Base-by-base conservation (phyloP, 2,888 invertebrate species). In the Druceiella hillmani region DNA sequence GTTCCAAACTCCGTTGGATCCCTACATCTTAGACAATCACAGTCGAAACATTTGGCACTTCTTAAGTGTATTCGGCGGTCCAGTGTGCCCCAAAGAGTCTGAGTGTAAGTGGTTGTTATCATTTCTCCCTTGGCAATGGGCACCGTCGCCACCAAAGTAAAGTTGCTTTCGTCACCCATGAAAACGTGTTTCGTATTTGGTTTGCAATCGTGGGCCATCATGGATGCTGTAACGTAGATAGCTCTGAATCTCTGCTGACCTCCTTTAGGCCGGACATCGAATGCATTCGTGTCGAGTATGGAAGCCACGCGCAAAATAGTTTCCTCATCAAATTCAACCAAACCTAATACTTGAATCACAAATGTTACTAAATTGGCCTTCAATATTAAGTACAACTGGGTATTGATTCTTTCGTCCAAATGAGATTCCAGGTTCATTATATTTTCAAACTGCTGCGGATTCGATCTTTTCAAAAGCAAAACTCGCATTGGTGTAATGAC, bases 141-240 rank as follows among this genome's bases (percentile, higher is more conserved):
- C 25, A 74, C 65, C 5, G 80, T 79, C 10, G 85, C 81, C 49
- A 79, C 68, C 14, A 85, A 62, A 2, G 77, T 67, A 32, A 86
- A 70, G 51, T 73, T 63, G 57, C 73, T 70, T 30, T 78, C 72
- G 9, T 76, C 73, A 35, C 76, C 78, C 26, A 70, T 49, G 50
- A 81, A 81, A 20, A 76, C 67, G 54, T 86, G 85, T 32, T 78
- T 72, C 1, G 84, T 81, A 54, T 87, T 87, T 14, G 85, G 78
- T 43, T 66, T 72, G 55, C 87, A 87, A 50, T 79, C 78, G 54
- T 87, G 87, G 34, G 81, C 75, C 59, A 85, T 73, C 72, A 86
- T 76, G 4, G 82, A 75, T 0, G 79, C 78, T 36, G 71, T 74
- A 1, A 79, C 70, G 55, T 79, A 87, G 39, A 87, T 57, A 32